Percentiles rank a stretch among this genome's conserved stretches.
Conservation (phyloP, 2,797 vertebrate genomes). For the Ispidina picta region DNA sequence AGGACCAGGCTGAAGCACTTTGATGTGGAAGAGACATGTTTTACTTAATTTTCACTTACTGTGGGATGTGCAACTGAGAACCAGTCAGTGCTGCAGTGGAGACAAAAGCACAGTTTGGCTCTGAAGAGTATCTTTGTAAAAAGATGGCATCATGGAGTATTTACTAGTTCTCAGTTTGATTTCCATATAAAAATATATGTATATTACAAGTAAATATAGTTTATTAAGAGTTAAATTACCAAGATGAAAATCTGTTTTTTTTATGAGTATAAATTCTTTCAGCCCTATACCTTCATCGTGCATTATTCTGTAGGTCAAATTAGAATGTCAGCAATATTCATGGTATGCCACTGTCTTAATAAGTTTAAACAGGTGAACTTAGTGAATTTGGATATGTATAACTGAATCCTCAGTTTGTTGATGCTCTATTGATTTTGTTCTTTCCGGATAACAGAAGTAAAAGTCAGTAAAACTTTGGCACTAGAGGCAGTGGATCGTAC, state of each 20-base stretch:
- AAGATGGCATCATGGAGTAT: background rate
- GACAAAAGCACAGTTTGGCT: background rate
- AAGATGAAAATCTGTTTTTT: background rate
- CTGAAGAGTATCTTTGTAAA: background rate
- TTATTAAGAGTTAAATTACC: background rate
- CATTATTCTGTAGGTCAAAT: background rate
- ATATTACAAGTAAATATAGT: background rate
- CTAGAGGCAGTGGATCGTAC: background rate
- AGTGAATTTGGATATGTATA: background rate
- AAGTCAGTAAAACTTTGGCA: constrained; percentile 57
- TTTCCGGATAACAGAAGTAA: constrained; percentile 10
- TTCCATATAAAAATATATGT: background rate
- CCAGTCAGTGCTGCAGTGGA: background rate
- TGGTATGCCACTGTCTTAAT: background rate
- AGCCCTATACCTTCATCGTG: background rate
- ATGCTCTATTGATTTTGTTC: background rate
- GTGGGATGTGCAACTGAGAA: background rate
- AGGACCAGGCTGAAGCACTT: background rate
- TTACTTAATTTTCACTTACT: background rate
- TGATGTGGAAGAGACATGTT: background rate
- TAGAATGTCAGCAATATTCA: background rate
- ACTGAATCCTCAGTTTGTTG: background rate
- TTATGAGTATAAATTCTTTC: background rate
- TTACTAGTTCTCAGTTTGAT: background rate
- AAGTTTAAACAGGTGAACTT: constrained; percentile 10